Evolutionary conservation across 2,113 vertebrate genomes (phyloP).

Genomic region (Pardalotus punctatus): DNA sequence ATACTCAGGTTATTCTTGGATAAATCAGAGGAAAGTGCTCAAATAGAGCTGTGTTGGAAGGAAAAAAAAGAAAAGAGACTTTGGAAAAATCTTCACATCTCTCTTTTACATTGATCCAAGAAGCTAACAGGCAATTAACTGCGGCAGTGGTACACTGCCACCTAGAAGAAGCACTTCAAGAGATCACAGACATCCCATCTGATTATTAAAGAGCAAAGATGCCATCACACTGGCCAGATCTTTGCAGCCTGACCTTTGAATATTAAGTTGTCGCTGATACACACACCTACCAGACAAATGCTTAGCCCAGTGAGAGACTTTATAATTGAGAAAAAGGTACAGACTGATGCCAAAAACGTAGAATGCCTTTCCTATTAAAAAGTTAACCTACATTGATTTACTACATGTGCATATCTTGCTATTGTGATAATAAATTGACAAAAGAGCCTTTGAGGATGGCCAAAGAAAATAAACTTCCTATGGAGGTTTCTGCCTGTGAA

Average conservation of each 20-base stretch:
- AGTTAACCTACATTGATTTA: slow-evolving; percentile 33
- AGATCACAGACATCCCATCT: slow-evolving; percentile 39
- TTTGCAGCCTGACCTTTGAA: slow-evolving; percentile 56
- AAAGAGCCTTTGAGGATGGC: slow-evolving; percentile 1
- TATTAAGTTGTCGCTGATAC: slow-evolving; percentile 6
- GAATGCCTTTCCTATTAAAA: slow-evolving; percentile 37
- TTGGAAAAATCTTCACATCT: slow-evolving; percentile 51
- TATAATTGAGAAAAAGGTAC: slow-evolving; percentile 33
- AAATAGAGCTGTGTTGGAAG: slow-evolving; percentile 9
- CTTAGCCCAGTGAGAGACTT: slow-evolving; percentile 26
- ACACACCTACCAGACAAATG: slow-evolving; percentile 1
- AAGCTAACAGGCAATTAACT: slow-evolving; percentile 59
- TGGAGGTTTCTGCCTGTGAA: background rate
- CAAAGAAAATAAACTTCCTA: background rate
- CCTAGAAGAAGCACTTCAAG: slow-evolving; percentile 48
- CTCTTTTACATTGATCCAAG: slow-evolving; percentile 45
- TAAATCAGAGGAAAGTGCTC: slow-evolving; percentile 43
- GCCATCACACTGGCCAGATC: background rate
- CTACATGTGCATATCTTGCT: background rate
- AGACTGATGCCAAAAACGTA: background rate
- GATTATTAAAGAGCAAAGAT: slow-evolving; percentile 57
- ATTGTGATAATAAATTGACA: slow-evolving; percentile 40
- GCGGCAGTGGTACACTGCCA: slow-evolving; percentile 34
- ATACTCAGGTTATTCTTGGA: slow-evolving; percentile 21
- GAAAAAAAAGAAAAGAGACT: background rate